Base-by-base conservation (phyloP, 2,888 invertebrate genomes). In the Trachelus iudaicus region DNA sequence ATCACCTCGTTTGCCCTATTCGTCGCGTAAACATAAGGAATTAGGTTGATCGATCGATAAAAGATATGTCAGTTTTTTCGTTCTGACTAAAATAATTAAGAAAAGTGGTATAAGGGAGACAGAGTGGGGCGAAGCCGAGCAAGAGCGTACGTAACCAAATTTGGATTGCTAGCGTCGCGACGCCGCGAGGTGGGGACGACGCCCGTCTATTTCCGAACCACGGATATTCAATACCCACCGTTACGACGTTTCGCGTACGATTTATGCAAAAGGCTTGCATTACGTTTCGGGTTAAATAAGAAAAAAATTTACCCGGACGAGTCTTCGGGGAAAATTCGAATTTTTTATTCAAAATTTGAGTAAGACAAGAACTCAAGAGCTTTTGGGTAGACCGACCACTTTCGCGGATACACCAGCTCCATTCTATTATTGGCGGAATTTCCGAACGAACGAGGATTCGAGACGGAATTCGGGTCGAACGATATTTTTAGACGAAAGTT, bases 91-190 rank as follows among this genome's bases (percentile, higher is more conserved):
- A 15, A 40, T 4, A 1, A 15, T 40, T 40, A 40, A 40, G 40
- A 4, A 40, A 40, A 40, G 15, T 13, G 1, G 15, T 15, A 40
- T 0, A 1, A 1, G 40, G 13, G 15, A 15, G 15, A 15, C 4
- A 40, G 40, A 40, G 40, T 40, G 40, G 69, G 69, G 69, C 69
- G 93, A 86, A 86, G 86, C 89, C 85, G 84, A 88, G 88, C 81
- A 83, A 90, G 88, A 90, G 91, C 90, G 90, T 92, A 86, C 86
- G 90, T 86, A 86, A 89, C 94, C 94, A 94, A 94, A 94, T 94
- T 94, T 93, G 94, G 94, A 90, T 89, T 87, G 90, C 85, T 86
- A 87, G 88, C 91, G 92, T 92, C 90, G 91, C 90, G 89, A 79
- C 81, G 82, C 81, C 89, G 83, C 80, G 85, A 88, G 84, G 90